These are phyloP conservation scores for Ophiothrix spiculata DNA, from an alignment of 35 echinoderm and acorn worm species.

Conservation along the genomic window DNA sequence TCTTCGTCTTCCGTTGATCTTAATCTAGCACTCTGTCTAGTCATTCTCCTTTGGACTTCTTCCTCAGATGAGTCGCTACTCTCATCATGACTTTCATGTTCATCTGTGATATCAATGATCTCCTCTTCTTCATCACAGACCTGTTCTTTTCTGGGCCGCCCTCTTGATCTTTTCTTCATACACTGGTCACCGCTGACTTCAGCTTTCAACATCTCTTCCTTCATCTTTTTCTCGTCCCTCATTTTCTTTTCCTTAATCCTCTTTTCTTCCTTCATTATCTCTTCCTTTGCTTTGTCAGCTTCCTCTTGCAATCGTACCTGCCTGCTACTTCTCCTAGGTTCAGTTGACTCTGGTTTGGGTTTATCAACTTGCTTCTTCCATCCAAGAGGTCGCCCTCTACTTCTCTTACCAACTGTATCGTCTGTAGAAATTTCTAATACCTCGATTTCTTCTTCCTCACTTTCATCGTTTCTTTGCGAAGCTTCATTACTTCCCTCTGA, in stretches of 20 bases:
- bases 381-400: neutral
- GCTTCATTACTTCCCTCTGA: neutral
- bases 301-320: neutral
- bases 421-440: neutral
- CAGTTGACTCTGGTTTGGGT: neutral
- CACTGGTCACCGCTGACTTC: neutral
- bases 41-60: neutral
- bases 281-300: neutral
- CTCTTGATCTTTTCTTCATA: neutral
- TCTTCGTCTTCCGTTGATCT: neutral
- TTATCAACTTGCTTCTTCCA: neutral
- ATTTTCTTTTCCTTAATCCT: neutral
- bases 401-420: neutral
- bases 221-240: too few relatives aligned
- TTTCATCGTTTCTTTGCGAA: too few relatives aligned
- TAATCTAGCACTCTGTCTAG: neutral
- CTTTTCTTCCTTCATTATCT: neutral
- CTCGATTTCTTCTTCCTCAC: neutral
- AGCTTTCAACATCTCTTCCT: neutral
- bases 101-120: neutral
- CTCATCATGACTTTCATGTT: neutral
- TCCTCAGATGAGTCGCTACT: neutral
- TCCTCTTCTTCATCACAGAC: neutral
- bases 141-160: neutral
- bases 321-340: neutral